Percentiles rank a stretch among this genome's conserved stretches.
Evolutionary conservation across 2,888 invertebrate genomes (phyloP).

Genomic region (Hemithea aestivaria): DNA sequence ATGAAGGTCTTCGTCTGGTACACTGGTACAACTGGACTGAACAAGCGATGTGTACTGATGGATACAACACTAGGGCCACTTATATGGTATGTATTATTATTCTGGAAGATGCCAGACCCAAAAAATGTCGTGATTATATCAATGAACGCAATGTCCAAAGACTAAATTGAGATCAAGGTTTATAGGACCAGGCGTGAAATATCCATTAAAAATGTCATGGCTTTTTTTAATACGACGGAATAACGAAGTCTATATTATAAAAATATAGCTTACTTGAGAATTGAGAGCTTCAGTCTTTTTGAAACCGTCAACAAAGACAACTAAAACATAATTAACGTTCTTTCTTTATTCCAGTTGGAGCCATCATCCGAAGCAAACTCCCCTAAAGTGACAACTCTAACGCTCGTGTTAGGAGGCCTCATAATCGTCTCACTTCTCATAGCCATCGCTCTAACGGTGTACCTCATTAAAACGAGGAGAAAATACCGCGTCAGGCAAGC

Average conservation of each 20-base stretch:
- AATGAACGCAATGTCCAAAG: too few species aligned
- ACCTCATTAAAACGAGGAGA: constrained; percentile 55
- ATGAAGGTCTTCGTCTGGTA: constrained; percentile 71
- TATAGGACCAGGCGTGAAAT: too few species aligned
- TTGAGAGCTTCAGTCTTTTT: too few species aligned
- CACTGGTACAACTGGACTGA: constrained; percentile 81
- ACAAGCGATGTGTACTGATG: constrained; percentile 63
- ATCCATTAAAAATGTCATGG: too few species aligned
- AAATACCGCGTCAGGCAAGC: constrained; percentile 49
- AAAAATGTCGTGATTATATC: too few species aligned
- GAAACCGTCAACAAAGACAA: not conserved
- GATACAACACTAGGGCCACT: constrained; percentile 39
- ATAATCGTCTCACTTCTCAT: constrained; percentile 53
- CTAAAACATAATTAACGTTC: too few species aligned
- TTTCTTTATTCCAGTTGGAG: constrained; percentile 47
- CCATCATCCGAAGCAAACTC: constrained; percentile 41
- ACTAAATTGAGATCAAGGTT: too few species aligned
- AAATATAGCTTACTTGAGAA: too few species aligned
- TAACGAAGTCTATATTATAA: too few species aligned
- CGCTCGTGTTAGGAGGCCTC: constrained; percentile 51
- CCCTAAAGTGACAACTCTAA: constrained; percentile 40
- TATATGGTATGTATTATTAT: constrained; percentile 53
- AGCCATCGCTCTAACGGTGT: constrained; percentile 54
- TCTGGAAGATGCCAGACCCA: too few species aligned
- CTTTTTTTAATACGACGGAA: too few species aligned